phyloP scores from a whole-genome alignment of 2,113 vertebrate genomes.

The Oreotrochilus melanogaster region DNA sequence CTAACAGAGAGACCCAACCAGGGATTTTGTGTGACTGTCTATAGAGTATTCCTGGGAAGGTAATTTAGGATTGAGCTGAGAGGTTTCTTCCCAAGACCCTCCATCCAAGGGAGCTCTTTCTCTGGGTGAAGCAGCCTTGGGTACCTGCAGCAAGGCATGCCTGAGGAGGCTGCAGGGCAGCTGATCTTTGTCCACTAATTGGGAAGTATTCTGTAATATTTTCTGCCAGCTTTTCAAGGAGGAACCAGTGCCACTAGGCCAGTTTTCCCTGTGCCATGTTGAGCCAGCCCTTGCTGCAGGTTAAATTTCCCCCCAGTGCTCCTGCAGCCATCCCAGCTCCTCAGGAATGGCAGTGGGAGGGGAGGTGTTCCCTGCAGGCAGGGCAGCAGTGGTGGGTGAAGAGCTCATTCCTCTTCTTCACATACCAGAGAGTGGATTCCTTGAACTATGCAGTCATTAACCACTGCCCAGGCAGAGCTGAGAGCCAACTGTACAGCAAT shows the following conservation, averaged over 20 bases:
- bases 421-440: background rate
- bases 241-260: background rate
- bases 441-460: background rate
- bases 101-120: background rate
- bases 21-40: background rate
- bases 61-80: background rate
- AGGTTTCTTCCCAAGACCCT: background rate
- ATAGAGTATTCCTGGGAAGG: background rate
- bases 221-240: background rate
- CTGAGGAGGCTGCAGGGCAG: background rate
- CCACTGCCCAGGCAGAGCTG: accelerated
- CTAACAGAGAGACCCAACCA: background rate
- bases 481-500: background rate
- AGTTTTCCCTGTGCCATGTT: background rate
- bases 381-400: background rate
- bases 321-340: background rate
- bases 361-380: background rate
- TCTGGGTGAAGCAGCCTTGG: background rate
- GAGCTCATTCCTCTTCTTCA: background rate
- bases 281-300: background rate
- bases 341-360: background rate
- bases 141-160: background rate
- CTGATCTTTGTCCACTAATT: background rate
- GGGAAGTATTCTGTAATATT: background rate
- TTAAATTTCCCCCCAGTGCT: background rate